Evolutionary conservation across 2,797 vertebrate genomes (phyloP).

Genomic region (Simalia tracyae): DNA sequence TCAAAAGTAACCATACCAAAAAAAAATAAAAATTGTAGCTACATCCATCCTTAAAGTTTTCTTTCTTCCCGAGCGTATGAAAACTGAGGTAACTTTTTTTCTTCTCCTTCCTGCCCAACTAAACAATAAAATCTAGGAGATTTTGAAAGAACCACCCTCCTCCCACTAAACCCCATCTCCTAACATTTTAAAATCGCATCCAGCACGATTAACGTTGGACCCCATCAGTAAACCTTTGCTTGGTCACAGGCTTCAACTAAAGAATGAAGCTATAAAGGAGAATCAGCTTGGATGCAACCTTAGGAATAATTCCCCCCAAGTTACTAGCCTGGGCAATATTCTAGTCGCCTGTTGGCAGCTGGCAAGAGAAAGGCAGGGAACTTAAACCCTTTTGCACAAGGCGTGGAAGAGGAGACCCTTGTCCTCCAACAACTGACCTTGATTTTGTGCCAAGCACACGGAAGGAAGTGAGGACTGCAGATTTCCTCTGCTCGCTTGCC

Average conservation of each 20-base stretch:
- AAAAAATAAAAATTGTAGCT: slow-evolving; percentile 72
- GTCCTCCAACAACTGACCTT: neutral
- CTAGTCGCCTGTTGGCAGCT: neutral
- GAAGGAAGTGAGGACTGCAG: neutral
- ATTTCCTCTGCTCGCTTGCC: neutral
- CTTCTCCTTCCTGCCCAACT: slow-evolving; percentile 71
- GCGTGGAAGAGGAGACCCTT: neutral
- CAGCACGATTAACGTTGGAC: slow-evolving; percentile 79
- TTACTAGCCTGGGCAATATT: neutral
- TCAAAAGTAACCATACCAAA: slow-evolving; percentile 69
- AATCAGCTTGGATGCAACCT: neutral
- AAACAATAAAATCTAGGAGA: slow-evolving; percentile 67
- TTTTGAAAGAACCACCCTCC: slow-evolving; percentile 53
- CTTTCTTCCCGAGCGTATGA: slow-evolving; percentile 76
- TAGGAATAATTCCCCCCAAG: neutral
- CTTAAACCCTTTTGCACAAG: neutral
- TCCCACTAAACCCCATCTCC: neutral
- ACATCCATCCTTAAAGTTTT: slow-evolving; percentile 82
- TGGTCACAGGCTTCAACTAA: slow-evolving; percentile 48
- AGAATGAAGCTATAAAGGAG: slow-evolving; percentile 54
- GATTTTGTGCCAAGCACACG: neutral
- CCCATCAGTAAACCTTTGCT: slow-evolving; percentile 44
- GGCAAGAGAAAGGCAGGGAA: neutral
- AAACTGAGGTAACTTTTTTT: slow-evolving; percentile 93
- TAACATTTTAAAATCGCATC: slow-evolving; percentile 75